These are phyloP conservation scores for Adelosebastes latens DNA, from an alignment of 2,797 vertebrate genomes.

Conservation along the genomic window DNA sequence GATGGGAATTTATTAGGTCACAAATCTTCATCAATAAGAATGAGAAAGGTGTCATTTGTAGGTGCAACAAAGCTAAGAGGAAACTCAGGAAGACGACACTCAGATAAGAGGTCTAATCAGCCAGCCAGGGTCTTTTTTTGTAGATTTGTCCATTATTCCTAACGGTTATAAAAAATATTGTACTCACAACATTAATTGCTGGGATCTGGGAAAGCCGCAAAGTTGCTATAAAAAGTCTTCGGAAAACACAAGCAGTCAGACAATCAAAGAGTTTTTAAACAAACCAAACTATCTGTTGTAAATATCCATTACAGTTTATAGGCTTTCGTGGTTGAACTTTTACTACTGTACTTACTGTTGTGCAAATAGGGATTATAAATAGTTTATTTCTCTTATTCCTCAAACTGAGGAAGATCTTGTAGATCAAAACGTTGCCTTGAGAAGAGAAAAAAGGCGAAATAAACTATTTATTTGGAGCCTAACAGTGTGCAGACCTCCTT, in stretches of 20 bases:
- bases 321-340: background rate
- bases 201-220: background rate
- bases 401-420: background rate
- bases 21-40: too few species aligned
- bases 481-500: background rate
- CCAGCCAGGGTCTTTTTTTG: background rate
- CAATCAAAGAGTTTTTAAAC: background rate
- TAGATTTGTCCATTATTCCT: background rate
- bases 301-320: background rate
- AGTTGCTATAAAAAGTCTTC: background rate
- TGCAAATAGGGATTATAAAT: background rate
- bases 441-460: background rate
- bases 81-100: too few species aligned
- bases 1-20: too few species aligned
- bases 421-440: background rate
- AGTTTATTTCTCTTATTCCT: background rate
- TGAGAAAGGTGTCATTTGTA: too few species aligned
- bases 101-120: too few species aligned
- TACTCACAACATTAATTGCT: background rate
- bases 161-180: background rate
- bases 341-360: background rate
- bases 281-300: background rate
- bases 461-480: background rate
- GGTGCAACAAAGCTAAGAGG: too few species aligned
- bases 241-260: background rate